phyloP scores from a whole-genome alignment of 2,797 vertebrate genomes.

The Miichthys miiuy region DNA sequence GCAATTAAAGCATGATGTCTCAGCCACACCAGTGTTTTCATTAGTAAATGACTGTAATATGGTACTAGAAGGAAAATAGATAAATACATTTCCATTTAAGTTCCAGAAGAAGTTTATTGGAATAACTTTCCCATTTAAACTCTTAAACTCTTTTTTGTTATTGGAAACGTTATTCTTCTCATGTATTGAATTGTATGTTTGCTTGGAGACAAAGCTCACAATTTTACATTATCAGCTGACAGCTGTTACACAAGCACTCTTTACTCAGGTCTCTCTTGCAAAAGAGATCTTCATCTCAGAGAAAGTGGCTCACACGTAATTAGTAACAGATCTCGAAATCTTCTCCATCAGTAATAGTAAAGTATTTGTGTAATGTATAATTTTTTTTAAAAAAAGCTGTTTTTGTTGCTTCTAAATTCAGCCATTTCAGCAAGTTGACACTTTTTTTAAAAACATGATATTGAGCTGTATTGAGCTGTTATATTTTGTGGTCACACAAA shows the following conservation, averaged over 20 bases:
- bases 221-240: background rate
- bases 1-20: background rate
- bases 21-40: background rate
- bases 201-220: background rate
- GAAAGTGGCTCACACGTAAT: background rate
- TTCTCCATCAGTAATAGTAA: no score
- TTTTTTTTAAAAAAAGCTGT: background rate
- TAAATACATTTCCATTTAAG: background rate
- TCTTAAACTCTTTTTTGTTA: background rate
- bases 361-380: background rate
- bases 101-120: background rate
- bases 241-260: background rate
- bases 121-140: background rate
- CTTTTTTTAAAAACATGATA: background rate
- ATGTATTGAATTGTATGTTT: background rate
- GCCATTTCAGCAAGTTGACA: background rate
- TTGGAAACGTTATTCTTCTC: background rate
- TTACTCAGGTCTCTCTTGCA: background rate
- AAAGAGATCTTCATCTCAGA: background rate
- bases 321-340: background rate
- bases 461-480: background rate
- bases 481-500: background rate
- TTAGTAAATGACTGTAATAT: background rate
- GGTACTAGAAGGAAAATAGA: background rate
- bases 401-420: slow-evolving; percentile 9